phyloP scores from a whole-genome alignment of 2,113 vertebrate species.

The Cnemophilus loriae region DNA sequence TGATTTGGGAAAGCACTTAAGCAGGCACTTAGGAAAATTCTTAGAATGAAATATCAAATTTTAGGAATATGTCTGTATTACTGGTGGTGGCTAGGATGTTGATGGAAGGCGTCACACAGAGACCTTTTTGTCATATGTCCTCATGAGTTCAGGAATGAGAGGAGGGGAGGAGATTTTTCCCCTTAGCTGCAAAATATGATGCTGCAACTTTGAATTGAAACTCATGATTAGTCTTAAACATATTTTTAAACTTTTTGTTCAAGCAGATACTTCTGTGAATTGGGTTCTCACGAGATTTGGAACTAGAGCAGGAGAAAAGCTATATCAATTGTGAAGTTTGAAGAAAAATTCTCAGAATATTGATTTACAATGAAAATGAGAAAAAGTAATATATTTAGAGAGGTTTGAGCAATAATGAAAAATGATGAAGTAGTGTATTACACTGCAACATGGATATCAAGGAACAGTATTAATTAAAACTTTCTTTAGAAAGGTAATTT shows the following conservation, averaged over 20 bases:
- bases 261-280: not conserved
- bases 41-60: not conserved
- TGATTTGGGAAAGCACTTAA: not conserved
- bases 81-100: not conserved
- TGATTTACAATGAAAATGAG: not conserved
- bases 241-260: not conserved
- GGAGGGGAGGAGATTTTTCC: not conserved
- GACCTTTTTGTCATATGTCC: not conserved
- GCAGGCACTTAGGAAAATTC: not conserved
- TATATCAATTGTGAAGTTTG: not conserved
- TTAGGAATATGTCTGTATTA: not conserved
- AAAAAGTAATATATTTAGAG: not conserved
- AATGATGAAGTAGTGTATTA: not conserved
- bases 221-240: accelerated
- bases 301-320: not conserved
- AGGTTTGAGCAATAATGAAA: not conserved
- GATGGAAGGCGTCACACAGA: not conserved
- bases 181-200: not conserved
- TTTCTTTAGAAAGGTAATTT: not conserved
- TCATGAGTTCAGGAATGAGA: not conserved
- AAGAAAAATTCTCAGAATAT: not conserved
- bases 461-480: not conserved
- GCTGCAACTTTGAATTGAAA: not conserved
- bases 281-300: not conserved
- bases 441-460: not conserved